Conservation (phyloP, 2,113 vertebrate genomes). For the Engraulis encrasicolus region DNA sequence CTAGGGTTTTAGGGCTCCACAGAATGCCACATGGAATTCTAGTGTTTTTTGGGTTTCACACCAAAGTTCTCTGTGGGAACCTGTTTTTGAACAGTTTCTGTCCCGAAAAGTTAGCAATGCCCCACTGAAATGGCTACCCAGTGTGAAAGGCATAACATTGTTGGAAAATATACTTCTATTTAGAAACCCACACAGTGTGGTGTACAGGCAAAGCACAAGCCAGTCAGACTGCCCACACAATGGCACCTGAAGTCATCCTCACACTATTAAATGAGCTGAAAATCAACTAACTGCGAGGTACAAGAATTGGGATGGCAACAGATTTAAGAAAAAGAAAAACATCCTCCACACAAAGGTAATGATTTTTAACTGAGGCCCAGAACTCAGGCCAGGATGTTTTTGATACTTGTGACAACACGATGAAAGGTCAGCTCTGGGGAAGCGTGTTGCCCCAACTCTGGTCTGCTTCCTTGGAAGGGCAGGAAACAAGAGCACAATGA, state of each 20-base stretch:
- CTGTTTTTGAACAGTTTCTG: too few relatives aligned
- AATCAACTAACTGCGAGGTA: background rate
- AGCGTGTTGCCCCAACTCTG: background rate
- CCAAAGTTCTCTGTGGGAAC: too few relatives aligned
- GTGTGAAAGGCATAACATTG: too few relatives aligned
- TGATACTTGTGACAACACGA: background rate
- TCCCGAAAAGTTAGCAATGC: too few relatives aligned
- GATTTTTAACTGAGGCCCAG: background rate
- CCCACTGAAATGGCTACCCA: too few relatives aligned
- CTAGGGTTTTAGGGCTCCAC: background rate
- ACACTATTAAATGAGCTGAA: background rate
- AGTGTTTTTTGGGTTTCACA: too few relatives aligned
- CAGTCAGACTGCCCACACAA: background rate
- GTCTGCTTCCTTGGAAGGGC: background rate
- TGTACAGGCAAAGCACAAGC: too few relatives aligned
- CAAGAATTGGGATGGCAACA: background rate
- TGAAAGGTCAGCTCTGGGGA: background rate
- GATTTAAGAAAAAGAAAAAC: background rate
- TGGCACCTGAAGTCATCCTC: background rate
- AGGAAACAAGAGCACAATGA: background rate
- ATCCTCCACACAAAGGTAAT: background rate
- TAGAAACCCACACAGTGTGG: too few relatives aligned
- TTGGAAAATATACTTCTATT: too few relatives aligned
- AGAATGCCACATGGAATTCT: too few relatives aligned
- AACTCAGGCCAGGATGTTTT: background rate